A percentile compares a stretch with the other conserved stretches of the same genome.
phyloP scores from a whole-genome alignment of 2,113 vertebrate genomes.

The Nesogale talazaci region DNA sequence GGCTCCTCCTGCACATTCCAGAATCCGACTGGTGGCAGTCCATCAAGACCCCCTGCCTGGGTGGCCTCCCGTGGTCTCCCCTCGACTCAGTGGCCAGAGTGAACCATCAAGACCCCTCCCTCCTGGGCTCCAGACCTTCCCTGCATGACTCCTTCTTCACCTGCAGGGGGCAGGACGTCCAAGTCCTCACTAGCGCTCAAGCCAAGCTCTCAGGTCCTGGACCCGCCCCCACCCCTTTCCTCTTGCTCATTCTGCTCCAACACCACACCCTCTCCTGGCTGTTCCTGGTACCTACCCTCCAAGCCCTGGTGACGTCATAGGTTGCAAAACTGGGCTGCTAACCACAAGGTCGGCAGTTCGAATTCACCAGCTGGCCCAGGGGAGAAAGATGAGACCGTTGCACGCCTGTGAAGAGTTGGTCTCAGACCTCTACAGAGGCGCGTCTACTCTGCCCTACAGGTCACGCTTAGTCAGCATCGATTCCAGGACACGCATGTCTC shows the following conservation, averaged over 20 bases:
- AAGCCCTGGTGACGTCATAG: neutral
- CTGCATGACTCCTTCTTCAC: neutral
- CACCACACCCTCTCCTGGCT: neutral
- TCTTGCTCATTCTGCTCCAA: neutral
- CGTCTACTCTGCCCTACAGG: neutral
- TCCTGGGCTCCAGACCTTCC: neutral
- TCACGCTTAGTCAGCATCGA: no score
- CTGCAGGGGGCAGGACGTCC: neutral
- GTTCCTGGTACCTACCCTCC: neutral
- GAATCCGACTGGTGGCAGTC: neutral
- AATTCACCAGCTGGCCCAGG: no score
- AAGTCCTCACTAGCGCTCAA: neutral
- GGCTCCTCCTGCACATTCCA: neutral
- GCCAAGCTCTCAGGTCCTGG: neutral
- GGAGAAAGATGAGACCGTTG: no score
- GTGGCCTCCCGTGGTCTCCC: neutral
- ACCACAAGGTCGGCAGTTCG: no score
- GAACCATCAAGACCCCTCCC: neutral
- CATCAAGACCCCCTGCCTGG: no score
- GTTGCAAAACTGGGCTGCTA: no score
- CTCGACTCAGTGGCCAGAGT: neutral
- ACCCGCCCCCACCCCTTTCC: no score
- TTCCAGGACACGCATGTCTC: no score
- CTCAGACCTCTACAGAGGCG: no score
- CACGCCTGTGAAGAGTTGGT: no score